Conservation (phyloP, 2,113 vertebrate species). For the Hoplias malabaricus region DNA sequence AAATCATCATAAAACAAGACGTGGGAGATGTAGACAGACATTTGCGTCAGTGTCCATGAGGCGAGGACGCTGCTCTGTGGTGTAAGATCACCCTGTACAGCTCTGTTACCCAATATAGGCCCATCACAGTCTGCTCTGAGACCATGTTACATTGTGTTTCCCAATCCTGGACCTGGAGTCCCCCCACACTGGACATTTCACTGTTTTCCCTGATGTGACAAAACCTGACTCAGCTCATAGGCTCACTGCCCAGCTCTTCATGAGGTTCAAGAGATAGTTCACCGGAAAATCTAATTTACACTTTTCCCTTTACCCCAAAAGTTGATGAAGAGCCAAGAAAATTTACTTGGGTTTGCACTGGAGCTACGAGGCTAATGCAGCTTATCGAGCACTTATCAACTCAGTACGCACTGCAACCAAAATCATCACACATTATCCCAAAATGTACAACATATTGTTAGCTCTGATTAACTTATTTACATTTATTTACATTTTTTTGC, state of each 20-base stretch:
- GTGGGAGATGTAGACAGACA: conserved; percentile 30
- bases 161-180: not conserved
- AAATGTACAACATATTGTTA: too few relatives aligned
- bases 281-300: not conserved
- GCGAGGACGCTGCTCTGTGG: conserved; percentile 5
- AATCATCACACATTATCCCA: too few relatives aligned
- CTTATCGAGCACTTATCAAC: too few relatives aligned
- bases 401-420: too few relatives aligned
- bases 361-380: not conserved
- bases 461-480: too few relatives aligned
- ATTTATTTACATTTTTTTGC: too few relatives aligned
- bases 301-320: not conserved
- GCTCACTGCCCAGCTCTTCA: not conserved
- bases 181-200: not conserved
- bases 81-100: conserved; percentile 8
- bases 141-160: not conserved
- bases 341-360: not conserved
- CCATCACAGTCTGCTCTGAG: not conserved
- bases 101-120: conserved; percentile 22
- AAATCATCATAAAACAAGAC: conserved; percentile 27
- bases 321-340: not conserved
- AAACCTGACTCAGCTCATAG: not conserved
- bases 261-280: not conserved
- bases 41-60: conserved; percentile 42
- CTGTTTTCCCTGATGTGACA: not conserved